phyloP scores from a whole-genome alignment of 1,140 invertebrate species.

The Agrypnia vestita region DNA sequence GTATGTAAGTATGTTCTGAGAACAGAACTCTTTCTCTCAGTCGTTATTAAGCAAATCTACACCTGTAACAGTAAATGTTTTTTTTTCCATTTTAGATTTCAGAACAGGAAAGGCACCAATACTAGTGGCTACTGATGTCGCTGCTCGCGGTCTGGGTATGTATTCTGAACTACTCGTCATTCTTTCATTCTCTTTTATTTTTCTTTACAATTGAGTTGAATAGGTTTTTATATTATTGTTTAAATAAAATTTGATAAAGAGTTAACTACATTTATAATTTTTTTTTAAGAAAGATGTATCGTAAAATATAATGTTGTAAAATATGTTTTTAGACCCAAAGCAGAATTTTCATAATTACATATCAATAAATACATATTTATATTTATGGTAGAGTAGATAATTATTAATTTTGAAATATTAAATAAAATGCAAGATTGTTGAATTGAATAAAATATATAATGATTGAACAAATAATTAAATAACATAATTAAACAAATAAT shows the following conservation, averaged over 20 bases:
- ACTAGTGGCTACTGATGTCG: slow-evolving; percentile 93
- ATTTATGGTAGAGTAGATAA: slow-evolving; percentile 11
- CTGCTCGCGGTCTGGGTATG: slow-evolving; percentile 92
- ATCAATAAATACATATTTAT: slow-evolving; percentile 19
- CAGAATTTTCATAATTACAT: slow-evolving; percentile 22
- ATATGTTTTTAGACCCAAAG: slow-evolving; percentile 4
- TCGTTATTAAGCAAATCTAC: too few relatives aligned
- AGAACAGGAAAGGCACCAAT: slow-evolving; percentile 87
- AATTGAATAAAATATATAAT: too few relatives aligned
- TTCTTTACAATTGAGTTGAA: slow-evolving; percentile 14
- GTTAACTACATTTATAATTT: not conserved
- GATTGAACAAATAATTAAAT: too few relatives aligned
- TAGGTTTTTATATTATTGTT: not conserved
- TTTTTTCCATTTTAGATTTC: slow-evolving; percentile 88
- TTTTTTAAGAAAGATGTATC: not conserved
- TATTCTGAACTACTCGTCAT: slow-evolving; percentile 50
- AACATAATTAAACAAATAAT: too few relatives aligned
- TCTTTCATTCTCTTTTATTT: slow-evolving; percentile 30
- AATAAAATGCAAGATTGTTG: too few relatives aligned
- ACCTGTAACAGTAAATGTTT: too few relatives aligned
- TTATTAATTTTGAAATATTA: not conserved
- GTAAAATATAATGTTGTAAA: not conserved
- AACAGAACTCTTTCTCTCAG: too few relatives aligned
- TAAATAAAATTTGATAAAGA: not conserved
- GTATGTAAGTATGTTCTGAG: too few relatives aligned